Evolutionary conservation across 2,888 invertebrate species (phyloP).

Genomic region (Dioctria linearis): DNA sequence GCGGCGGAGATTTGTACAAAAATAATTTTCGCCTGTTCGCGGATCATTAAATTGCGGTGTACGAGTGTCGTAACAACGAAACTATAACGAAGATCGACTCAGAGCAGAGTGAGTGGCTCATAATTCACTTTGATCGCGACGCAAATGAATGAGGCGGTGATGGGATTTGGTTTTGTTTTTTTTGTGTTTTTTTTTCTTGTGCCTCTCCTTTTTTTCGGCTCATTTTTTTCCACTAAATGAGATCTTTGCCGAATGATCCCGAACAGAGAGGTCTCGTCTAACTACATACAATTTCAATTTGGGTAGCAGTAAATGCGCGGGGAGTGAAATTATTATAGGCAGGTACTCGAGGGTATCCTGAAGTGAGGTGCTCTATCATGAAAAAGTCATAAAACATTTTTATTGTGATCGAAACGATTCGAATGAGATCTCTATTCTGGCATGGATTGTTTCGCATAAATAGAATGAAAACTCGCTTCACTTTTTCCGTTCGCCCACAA

Average conservation of each 20-base stretch:
- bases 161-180: neutral
- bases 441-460: slow-evolving; percentile 13
- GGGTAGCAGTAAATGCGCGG: slow-evolving; percentile 6
- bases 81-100: slow-evolving; percentile 8
- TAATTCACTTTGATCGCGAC: slow-evolving; percentile 49
- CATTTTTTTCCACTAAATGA: neutral
- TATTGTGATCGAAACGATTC: slow-evolving; percentile 13
- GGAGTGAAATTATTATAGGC: no score
- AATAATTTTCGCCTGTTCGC: slow-evolving; percentile 52
- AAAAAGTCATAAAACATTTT: slow-evolving; percentile 15
- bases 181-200: neutral
- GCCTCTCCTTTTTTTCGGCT: neutral
- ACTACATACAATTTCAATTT: neutral
- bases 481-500: neutral
- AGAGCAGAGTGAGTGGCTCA: slow-evolving; percentile 28
- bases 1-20: slow-evolving; percentile 41
- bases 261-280: neutral
- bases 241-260: neutral
- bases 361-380: neutral
- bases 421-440: neutral
- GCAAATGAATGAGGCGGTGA: slow-evolving; percentile 52
- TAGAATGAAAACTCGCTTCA: slow-evolving; percentile 5
- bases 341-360: no score
- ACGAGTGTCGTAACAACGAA: slow-evolving; percentile 41
- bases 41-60: slow-evolving; percentile 48